Conservation (phyloP, 2,797 vertebrate genomes). For the Brachyalestes nurse region DNA sequence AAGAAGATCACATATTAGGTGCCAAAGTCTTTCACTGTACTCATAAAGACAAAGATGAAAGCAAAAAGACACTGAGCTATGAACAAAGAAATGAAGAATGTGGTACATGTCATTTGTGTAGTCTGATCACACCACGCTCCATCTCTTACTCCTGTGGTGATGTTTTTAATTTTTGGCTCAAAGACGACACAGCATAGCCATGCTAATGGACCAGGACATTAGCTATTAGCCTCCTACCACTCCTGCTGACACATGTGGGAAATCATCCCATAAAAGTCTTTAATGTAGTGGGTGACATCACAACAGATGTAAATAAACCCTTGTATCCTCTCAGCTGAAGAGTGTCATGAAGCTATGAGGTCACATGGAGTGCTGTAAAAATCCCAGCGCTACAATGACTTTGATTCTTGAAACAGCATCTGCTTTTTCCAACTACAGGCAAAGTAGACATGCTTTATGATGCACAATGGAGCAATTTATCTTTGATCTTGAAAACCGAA, state of each 20-base stretch:
- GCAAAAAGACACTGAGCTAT: background rate
- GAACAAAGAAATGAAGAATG: background rate
- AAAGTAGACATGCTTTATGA: slow-evolving; percentile 4
- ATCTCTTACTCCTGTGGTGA: slow-evolving; percentile 18
- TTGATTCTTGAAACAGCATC: background rate
- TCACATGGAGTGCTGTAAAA: slow-evolving; percentile 11
- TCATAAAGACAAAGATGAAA: background rate
- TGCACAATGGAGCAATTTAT: slow-evolving; percentile 7
- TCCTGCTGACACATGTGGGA: slow-evolving; percentile 39
- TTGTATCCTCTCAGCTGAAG: slow-evolving; percentile 14
- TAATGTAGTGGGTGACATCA: slow-evolving; percentile 40
- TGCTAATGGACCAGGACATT: slow-evolving; percentile 55
- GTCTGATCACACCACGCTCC: slow-evolving; percentile 14
- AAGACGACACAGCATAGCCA: slow-evolving; percentile 13
- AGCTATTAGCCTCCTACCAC: slow-evolving; percentile 48
- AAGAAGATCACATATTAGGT: slow-evolving; percentile 7
- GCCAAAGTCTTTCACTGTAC: background rate
- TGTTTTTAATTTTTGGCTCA: slow-evolving; percentile 32
- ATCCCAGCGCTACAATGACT: slow-evolving; percentile 1
- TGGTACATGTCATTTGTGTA: slow-evolving; percentile 31
- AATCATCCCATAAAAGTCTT: slow-evolving; percentile 24
- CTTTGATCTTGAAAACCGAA: background rate
- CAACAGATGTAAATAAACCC: slow-evolving; percentile 21
- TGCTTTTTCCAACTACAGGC: background rate
- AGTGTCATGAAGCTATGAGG: slow-evolving; percentile 8